Percentiles rank a stretch among this genome's conserved stretches.
Evolutionary conservation across 2,888 invertebrate species (phyloP).

Genomic region (Sicus ferrugineus): DNA sequence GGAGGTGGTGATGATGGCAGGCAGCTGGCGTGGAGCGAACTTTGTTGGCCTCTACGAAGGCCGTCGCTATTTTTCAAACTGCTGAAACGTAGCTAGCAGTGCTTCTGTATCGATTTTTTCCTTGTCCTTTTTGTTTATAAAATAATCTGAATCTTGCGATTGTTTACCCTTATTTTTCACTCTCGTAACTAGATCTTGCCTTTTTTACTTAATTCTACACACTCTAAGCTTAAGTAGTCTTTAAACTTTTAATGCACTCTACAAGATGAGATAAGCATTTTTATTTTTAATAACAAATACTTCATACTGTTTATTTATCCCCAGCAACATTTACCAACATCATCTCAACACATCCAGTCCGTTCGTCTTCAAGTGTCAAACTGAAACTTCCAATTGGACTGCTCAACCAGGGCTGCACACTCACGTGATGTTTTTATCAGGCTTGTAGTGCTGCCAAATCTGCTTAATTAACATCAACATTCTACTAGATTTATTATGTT

Average conservation of each 20-base stretch:
- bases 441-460: background rate
- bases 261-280: too few relatives aligned
- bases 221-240: too few relatives aligned
- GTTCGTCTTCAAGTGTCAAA: conserved; percentile 42
- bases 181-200: too few relatives aligned
- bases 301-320: background rate
- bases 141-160: too few relatives aligned
- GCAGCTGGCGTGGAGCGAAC: background rate
- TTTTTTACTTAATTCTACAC: too few relatives aligned
- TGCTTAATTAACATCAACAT: background rate
- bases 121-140: too few relatives aligned
- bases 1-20: background rate
- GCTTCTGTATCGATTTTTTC: too few relatives aligned
- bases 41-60: background rate
- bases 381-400: conserved; percentile 30
- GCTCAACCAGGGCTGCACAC: conserved; percentile 5
- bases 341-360: conserved; percentile 34
- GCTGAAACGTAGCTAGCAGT: too few relatives aligned
- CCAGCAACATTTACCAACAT: background rate
- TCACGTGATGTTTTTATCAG: too few relatives aligned
- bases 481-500: too few relatives aligned
- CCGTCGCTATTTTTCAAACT: background rate
- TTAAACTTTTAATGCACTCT: background rate
- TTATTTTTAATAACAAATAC: conserved; percentile 4
- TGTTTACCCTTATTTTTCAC: too few relatives aligned